A percentile compares a stretch with the other conserved stretches of the same genome.
Evolutionary conservation across 2,113 vertebrate genomes (phyloP).

Genomic region (Ptilonorhynchus violaceus): DNA sequence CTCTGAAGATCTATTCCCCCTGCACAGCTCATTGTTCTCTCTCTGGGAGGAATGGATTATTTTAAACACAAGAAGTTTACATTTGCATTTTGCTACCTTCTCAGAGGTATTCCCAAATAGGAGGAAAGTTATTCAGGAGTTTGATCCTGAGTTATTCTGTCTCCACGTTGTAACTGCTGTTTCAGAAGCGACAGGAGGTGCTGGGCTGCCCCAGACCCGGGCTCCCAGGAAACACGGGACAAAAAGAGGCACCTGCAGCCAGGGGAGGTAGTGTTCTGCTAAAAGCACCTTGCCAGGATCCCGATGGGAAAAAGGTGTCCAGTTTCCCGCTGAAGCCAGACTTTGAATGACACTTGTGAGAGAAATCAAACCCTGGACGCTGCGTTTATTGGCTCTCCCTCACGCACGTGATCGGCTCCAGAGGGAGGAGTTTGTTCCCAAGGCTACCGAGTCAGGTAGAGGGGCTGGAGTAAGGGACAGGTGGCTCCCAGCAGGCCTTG

Average conservation of each 20-base stretch:
- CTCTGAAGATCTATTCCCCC: background rate
- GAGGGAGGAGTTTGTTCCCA: slow-evolving; percentile 25
- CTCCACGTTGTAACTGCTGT: background rate
- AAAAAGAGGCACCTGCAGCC: background rate
- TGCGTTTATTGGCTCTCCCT: background rate
- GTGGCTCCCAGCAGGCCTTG: background rate
- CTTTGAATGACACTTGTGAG: background rate
- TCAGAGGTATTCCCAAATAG: background rate
- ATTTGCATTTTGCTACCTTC: background rate
- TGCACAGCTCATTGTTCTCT: background rate
- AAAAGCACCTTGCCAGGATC: background rate
- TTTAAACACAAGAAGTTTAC: background rate
- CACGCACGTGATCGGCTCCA: background rate
- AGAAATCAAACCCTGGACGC: background rate
- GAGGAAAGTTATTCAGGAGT: background rate
- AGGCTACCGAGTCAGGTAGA: background rate
- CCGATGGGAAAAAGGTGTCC: background rate
- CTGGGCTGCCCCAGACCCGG: background rate
- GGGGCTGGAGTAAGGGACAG: background rate
- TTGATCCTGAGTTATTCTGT: background rate
- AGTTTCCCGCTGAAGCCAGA: background rate
- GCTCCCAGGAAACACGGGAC: background rate
- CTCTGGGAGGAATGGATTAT: background rate
- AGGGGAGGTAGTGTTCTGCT: accelerated
- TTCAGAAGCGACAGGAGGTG: background rate